Evolutionary conservation across 2,888 invertebrate species (phyloP).

Genomic region (Coleophora deauratella): DNA sequence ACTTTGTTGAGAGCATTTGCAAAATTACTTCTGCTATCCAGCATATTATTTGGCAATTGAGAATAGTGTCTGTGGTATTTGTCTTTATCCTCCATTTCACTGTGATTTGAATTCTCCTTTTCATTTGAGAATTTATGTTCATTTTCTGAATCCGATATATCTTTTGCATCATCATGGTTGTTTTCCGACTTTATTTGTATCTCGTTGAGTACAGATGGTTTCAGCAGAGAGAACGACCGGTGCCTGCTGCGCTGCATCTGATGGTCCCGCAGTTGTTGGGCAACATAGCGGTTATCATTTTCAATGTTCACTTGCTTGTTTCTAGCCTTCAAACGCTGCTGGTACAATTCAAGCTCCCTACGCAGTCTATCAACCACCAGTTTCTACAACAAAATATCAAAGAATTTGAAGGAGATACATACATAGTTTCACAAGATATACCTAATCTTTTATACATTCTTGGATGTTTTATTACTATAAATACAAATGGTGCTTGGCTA

Average conservation of each 20-base stretch:
- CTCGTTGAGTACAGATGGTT: constrained; percentile 63
- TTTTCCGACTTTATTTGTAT: constrained; percentile 60
- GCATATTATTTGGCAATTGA: constrained; percentile 40
- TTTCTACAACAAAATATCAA: constrained; percentile 43
- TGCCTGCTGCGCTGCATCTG: constrained; percentile 49
- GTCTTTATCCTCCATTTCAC: constrained; percentile 45
- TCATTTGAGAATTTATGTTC: constrained; percentile 45
- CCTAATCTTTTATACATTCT: too few species aligned
- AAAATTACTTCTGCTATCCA: constrained; percentile 57
- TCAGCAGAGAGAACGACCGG: constrained; percentile 52
- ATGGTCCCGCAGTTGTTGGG: constrained; percentile 61
- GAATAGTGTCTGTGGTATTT: constrained; percentile 43
- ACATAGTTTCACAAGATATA: too few species aligned
- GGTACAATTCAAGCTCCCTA: constrained; percentile 71
- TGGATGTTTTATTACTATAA: too few species aligned
- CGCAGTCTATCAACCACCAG: constrained; percentile 71
- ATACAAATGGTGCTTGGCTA: too few species aligned
- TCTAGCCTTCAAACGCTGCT: constrained; percentile 56
- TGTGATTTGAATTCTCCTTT: constrained; percentile 53
- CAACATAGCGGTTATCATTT: constrained; percentile 57
- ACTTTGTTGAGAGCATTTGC: constrained; percentile 60
- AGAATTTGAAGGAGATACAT: too few species aligned
- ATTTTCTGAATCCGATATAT: constrained; percentile 53
- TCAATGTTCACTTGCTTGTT: constrained; percentile 60
- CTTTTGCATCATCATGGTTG: constrained; percentile 38